Evolutionary conservation across 1,140 invertebrate species (phyloP), one percentile per base, ranked within the genome.

Genomic region (Drosophila subobscura): DNA sequence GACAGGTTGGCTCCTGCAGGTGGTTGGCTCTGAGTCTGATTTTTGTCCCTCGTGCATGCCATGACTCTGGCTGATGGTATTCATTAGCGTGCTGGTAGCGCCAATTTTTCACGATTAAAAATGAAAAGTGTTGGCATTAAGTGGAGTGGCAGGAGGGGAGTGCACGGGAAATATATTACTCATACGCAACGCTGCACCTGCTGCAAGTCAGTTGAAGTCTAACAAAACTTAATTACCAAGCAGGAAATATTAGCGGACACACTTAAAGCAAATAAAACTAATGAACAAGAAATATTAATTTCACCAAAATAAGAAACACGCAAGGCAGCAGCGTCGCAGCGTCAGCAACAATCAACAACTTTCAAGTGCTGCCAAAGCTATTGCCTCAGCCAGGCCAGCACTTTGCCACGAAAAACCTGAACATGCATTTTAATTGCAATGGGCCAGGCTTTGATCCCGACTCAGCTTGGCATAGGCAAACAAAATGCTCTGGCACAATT

Each of bases 231-330:
- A 86, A 86, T 86, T 81, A 86, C 83, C 68, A 65, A 86, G 77
- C 77, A 86, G 81, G 81, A 86, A 86, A 88, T 86, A 86, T 85
- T 77, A 86, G 64, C 73, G 73, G 61, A 60, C 54, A 60, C 47
- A 54, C 81, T 23, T 67, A 64, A 85, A 88, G 81, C 74, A 86
- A 86, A 86, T 81, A 86, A 74, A 86, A 85, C 83, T 86, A 85
- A 86, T 86, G 81, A 86, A 86, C 81, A 86, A 81, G 81, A 86
- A 88, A 86, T 86, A 86, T 86, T 77, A 81, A 88, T 88, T 86
- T 88, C 68, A 42, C 68, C 68, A 72, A 83, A 79, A 71, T 75
- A 64, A 59, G 64, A 86, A 80, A 77, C 81, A 86, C 68, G 71
- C 79, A 60, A 78, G 20, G 52, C 64, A 14, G 52, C 45, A 54